Percentiles rank a stretch among this genome's conserved stretches.
Evolutionary conservation across 1,140 invertebrate species (phyloP).

Genomic region (Mamestra configurata): DNA sequence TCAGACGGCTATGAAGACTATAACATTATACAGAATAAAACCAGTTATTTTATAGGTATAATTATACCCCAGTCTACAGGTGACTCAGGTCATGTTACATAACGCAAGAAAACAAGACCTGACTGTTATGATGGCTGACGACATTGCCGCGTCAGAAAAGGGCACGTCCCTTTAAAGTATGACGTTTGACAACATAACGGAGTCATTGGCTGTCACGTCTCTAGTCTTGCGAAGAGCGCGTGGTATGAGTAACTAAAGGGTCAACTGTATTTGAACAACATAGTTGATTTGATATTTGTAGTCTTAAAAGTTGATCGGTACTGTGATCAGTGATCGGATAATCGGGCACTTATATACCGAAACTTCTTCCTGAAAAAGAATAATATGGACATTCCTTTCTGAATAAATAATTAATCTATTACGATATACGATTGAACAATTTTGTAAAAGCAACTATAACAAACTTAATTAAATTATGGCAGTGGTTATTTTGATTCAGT

Average conservation of each 20-base stretch:
- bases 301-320: too few relatives aligned
- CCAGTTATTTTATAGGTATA: conserved; percentile 12
- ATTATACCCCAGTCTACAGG: neutral
- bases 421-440: too few relatives aligned
- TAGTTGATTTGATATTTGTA: too few relatives aligned
- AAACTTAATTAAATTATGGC: too few relatives aligned
- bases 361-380: too few relatives aligned
- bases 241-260: too few relatives aligned
- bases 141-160: neutral
- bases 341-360: too few relatives aligned
- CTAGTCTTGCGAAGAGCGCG: neutral
- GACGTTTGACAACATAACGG: neutral
- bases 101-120: neutral
- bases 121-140: neutral
- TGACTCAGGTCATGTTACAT: neutral
- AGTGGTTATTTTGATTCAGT: too few relatives aligned
- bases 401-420: too few relatives aligned
- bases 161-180: neutral
- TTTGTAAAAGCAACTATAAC: too few relatives aligned
- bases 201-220: neutral
- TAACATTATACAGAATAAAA: neutral
- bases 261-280: neutral
- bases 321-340: too few relatives aligned
- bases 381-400: too few relatives aligned
- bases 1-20: neutral